Percentiles rank a stretch among this genome's conserved stretches.
phyloP scores from a whole-genome alignment of 2,113 vertebrate species.

The Thryonomys swinderianus region DNA sequence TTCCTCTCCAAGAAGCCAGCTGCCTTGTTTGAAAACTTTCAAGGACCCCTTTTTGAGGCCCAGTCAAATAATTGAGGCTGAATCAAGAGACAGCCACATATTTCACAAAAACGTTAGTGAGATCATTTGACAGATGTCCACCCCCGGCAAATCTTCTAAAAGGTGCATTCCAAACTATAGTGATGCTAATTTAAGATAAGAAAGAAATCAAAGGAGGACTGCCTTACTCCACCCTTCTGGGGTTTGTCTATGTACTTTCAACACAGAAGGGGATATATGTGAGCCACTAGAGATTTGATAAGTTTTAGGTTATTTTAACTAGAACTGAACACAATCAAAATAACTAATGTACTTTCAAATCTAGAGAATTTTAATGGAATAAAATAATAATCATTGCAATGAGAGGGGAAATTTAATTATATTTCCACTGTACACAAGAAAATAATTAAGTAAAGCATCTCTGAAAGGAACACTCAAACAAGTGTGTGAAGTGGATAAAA shows the following conservation, averaged over 20 bases:
- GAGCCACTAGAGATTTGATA: no score
- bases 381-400: neutral
- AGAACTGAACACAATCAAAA: neutral
- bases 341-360: neutral
- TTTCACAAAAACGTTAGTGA: neutral
- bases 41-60: neutral
- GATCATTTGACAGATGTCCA: neutral
- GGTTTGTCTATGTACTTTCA: neutral
- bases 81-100: neutral
- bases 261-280: neutral
- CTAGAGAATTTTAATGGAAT: neutral
- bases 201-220: neutral
- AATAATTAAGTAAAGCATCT: neutral
- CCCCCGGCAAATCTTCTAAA: neutral
- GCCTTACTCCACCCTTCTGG: neutral
- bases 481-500: neutral
- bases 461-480: neutral
- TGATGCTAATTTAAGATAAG: neutral
- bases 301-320: neutral
- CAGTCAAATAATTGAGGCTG: neutral
- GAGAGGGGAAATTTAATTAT: neutral
- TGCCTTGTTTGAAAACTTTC: neutral
- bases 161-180: neutral
- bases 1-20: neutral
- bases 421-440: neutral